Percentiles rank a stretch among this genome's conserved stretches.
Conservation (phyloP, 2,113 vertebrate genomes). For the Agelaius phoeniceus region DNA sequence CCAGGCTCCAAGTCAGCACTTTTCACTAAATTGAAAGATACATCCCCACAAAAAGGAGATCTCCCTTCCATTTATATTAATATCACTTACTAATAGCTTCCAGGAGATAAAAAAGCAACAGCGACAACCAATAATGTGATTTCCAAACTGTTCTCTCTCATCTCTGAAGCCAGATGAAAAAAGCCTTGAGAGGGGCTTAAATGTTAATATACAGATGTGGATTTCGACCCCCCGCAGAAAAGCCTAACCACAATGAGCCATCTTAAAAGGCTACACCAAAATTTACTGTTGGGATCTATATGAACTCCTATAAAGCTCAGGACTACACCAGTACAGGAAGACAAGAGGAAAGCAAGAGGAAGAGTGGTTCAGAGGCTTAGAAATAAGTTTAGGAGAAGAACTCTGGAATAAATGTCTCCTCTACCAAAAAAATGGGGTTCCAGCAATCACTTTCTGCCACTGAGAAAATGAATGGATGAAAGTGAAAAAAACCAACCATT, state of each 20-base stretch:
- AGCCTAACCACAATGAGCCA: neutral
- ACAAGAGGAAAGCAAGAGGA: neutral
- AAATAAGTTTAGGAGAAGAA: neutral
- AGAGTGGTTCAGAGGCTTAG: neutral
- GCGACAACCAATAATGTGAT: neutral
- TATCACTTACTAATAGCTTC: neutral
- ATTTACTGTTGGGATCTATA: neutral
- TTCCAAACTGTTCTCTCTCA: neutral
- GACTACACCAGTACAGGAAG: neutral
- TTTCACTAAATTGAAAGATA: constrained; percentile 2
- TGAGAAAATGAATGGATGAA: neutral
- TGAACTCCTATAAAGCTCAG: neutral
- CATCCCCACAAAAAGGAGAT: neutral
- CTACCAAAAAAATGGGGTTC: neutral
- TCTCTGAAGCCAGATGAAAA: neutral
- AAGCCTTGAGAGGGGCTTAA: neutral
- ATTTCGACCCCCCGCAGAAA: neutral
- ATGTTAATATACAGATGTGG: neutral
- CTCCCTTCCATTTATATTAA: neutral
- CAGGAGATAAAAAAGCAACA: neutral
- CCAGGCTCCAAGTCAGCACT: constrained; percentile 1
- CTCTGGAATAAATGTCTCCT: no score
- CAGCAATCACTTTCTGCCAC: neutral
- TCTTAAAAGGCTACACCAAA: neutral
- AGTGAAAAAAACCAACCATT: neutral